These are phyloP conservation scores for Ephialtes manifestator DNA, from an alignment of 2,888 invertebrate genomes.

Conservation along the genomic window DNA sequence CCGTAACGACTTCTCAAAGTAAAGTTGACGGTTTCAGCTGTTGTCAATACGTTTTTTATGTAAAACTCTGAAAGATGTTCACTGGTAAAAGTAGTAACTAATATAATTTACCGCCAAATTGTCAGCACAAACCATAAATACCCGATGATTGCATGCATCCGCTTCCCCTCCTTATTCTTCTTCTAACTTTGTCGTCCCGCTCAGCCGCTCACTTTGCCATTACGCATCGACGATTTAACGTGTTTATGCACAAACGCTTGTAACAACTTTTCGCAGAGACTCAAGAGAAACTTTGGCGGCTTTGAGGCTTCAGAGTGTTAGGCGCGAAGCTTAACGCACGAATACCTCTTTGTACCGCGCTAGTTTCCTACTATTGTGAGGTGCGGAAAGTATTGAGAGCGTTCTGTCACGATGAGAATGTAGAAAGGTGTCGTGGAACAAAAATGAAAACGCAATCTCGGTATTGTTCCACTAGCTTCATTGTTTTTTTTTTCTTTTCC, in stretches of 20 bases:
- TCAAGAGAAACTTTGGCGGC: not conserved
- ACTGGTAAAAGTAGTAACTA: too few relatives aligned
- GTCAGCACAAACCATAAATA: too few relatives aligned
- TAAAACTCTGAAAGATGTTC: too few relatives aligned
- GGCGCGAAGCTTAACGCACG: not conserved
- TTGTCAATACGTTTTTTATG: too few relatives aligned
- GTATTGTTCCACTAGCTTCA: constrained; percentile 18
- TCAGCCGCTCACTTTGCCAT: not conserved
- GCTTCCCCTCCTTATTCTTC: not conserved
- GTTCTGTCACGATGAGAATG: not conserved
- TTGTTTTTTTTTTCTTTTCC: constrained; percentile 15
- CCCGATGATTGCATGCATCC: not conserved
- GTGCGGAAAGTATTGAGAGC: not conserved
- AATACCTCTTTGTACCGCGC: not conserved
- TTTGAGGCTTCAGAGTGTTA: not conserved
- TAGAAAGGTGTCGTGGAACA: constrained; percentile 1
- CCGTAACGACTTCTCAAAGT: too few relatives aligned
- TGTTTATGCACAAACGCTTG: not conserved
- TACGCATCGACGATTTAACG: constrained; percentile 8
- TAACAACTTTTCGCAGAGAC: not conserved
- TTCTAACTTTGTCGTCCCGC: not conserved
- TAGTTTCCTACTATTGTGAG: not conserved
- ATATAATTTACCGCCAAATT: too few relatives aligned
- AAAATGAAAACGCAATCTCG: constrained; percentile 36
- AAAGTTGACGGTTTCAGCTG: too few relatives aligned